A percentile compares a stretch with the other conserved stretches of the same genome.
Evolutionary conservation across 1,140 invertebrate genomes (phyloP).

Genomic region (Cydia amplana): DNA sequence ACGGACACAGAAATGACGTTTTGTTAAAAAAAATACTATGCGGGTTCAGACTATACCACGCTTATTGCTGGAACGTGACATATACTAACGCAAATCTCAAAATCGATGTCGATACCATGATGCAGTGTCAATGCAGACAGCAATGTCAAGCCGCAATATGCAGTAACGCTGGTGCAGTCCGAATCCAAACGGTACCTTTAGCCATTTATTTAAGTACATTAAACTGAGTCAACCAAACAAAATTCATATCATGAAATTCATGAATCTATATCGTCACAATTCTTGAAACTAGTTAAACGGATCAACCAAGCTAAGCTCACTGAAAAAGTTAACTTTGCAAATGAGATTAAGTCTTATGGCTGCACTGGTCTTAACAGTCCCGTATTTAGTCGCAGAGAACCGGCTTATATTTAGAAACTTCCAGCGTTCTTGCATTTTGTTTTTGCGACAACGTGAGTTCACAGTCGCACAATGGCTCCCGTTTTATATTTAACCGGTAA

Average conservation of each 20-base stretch:
- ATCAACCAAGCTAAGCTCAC: conserved; percentile 42
- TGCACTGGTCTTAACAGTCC: conserved; percentile 42
- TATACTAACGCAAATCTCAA: too few relatives aligned
- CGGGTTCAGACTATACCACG: too few relatives aligned
- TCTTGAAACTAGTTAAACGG: conserved; percentile 4
- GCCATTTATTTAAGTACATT: too few relatives aligned
- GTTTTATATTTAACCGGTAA: neutral
- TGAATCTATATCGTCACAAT: neutral
- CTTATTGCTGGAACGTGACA: too few relatives aligned
- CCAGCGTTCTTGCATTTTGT: neutral
- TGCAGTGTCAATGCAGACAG: too few relatives aligned
- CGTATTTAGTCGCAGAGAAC: conserved; percentile 38
- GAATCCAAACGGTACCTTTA: too few relatives aligned
- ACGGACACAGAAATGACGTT: too few relatives aligned
- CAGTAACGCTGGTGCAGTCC: too few relatives aligned
- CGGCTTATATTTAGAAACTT: conserved; percentile 1
- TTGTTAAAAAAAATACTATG: too few relatives aligned
- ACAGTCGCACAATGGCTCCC: neutral
- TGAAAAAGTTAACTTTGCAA: conserved; percentile 56
- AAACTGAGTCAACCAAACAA: neutral
- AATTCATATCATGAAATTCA: too few relatives aligned
- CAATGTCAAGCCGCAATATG: too few relatives aligned
- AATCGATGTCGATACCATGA: too few relatives aligned
- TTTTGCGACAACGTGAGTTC: conserved; percentile 2
- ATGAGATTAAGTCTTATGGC: conserved; percentile 54